phyloP scores from a whole-genome alignment of 2,888 invertebrate genomes.

The Cistogaster globosa region DNA sequence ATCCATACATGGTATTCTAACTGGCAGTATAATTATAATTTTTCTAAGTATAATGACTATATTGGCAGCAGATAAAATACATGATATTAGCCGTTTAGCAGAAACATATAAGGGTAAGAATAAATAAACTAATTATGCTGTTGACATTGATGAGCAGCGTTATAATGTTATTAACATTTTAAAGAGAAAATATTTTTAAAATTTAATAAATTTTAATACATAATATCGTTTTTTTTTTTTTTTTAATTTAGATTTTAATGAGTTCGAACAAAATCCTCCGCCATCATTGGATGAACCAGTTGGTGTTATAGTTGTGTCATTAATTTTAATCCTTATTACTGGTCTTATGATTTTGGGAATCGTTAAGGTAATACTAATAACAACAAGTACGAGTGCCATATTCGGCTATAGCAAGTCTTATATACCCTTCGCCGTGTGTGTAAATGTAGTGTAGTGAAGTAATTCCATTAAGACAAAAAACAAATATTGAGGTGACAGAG shows the following conservation, averaged over 20 bases:
- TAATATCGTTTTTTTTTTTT: no score
- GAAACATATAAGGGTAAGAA: constrained; percentile 31
- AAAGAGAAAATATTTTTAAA: neutral
- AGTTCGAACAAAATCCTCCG: constrained; percentile 34
- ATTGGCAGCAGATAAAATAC: constrained; percentile 33
- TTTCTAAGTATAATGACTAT: constrained; percentile 24
- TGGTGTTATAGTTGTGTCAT: constrained; percentile 41
- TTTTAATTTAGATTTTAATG: constrained; percentile 45
- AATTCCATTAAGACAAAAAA: no score
- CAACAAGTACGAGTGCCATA: no score
- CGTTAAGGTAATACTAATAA: constrained; percentile 32
- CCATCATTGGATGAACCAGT: constrained; percentile 43
- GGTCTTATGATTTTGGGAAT: constrained; percentile 51
- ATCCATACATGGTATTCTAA: constrained; percentile 51
- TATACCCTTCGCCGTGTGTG: no score
- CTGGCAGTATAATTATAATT: constrained; percentile 23
- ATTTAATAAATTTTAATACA: neutral
- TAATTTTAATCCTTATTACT: constrained; percentile 36
- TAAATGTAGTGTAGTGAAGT: no score
- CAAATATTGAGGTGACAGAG: no score
- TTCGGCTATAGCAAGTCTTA: no score
- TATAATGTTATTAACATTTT: neutral
- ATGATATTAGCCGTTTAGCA: constrained; percentile 25
- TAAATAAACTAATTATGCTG: neutral
- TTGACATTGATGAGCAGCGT: neutral